A percentile compares a stretch with the other conserved stretches of the same genome.
These are phyloP conservation scores for Aplochiton taeniatus DNA, from an alignment of 2,797 vertebrate species.

Conservation along the genomic window DNA sequence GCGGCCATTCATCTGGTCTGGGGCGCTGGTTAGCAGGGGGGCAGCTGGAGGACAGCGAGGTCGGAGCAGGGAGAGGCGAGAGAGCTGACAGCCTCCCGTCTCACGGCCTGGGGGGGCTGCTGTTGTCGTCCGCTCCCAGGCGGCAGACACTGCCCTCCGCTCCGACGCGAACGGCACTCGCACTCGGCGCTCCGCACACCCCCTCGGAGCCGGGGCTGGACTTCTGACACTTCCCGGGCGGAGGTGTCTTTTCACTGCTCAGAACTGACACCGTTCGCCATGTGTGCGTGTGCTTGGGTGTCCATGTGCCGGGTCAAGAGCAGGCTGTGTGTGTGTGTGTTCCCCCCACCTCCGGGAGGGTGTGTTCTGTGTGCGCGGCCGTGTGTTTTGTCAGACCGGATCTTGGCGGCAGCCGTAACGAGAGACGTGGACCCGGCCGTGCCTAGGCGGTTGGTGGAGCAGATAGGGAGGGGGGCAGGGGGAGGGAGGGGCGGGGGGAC, in stretches of 20 bases:
- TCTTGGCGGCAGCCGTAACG: too few relatives aligned
- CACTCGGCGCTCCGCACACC: too few relatives aligned
- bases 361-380: too few relatives aligned
- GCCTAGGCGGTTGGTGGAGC: slow-evolving; percentile 64
- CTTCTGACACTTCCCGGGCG: too few relatives aligned
- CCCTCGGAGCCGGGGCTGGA: too few relatives aligned
- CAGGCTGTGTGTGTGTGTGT: too few relatives aligned
- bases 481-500: slow-evolving; percentile 16
- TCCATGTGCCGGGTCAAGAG: too few relatives aligned
- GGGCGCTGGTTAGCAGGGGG: slow-evolving; percentile 52
- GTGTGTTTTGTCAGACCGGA: too few relatives aligned
- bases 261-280: too few relatives aligned
- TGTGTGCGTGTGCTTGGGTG: too few relatives aligned
- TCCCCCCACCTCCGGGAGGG: too few relatives aligned
- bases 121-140: neutral
- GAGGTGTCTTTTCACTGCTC: too few relatives aligned
- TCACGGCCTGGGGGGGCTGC: neutral
- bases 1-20: slow-evolving; percentile 50
- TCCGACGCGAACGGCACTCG: slow-evolving; percentile 2
- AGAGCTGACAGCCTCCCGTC: slow-evolving; percentile 41
- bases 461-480: slow-evolving; percentile 51
- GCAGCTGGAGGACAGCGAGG: slow-evolving; percentile 37
- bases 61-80: slow-evolving; percentile 22
- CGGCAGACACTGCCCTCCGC: slow-evolving; percentile 30
- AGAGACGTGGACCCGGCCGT: slow-evolving; percentile 24